Evolutionary conservation across 1,140 invertebrate species (phyloP).

Genomic region (Apocrypta bakeri): DNA sequence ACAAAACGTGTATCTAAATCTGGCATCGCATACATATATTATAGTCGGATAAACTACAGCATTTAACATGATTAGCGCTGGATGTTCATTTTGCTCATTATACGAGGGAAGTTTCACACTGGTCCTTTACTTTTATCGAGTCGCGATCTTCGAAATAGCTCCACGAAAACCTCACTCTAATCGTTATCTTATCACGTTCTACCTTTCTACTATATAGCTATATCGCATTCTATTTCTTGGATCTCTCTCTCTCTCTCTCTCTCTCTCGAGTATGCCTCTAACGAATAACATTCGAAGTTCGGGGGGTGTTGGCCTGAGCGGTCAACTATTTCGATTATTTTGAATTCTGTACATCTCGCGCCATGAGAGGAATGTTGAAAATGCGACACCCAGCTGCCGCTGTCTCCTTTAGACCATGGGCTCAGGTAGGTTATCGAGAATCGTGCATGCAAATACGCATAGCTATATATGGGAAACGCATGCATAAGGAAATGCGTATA

Average conservation of each 20-base stretch:
- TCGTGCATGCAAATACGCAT: background rate
- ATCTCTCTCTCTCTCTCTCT: no score
- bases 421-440: background rate
- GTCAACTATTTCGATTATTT: constrained; percentile 41
- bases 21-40: no score
- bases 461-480: background rate
- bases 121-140: constrained; percentile 22
- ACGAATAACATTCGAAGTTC: background rate
- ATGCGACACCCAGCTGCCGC: background rate
- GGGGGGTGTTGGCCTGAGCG: background rate
- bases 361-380: constrained; percentile 20
- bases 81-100: constrained; percentile 28
- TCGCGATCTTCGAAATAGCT: background rate
- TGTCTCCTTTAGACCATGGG: background rate
- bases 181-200: constrained; percentile 12
- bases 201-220: background rate
- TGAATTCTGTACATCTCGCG: constrained; percentile 13
- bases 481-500: background rate
- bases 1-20: constrained; percentile 22
- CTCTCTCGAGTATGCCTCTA: background rate
- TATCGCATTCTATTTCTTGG: background rate
- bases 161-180: background rate
- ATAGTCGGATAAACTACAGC: constrained; percentile 7
- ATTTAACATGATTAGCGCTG: background rate
- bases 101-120: background rate